Percentiles rank a stretch among this genome's conserved stretches.
phyloP scores from a whole-genome alignment of 2,797 vertebrate genomes.

The Sebastolobus alascanus region DNA sequence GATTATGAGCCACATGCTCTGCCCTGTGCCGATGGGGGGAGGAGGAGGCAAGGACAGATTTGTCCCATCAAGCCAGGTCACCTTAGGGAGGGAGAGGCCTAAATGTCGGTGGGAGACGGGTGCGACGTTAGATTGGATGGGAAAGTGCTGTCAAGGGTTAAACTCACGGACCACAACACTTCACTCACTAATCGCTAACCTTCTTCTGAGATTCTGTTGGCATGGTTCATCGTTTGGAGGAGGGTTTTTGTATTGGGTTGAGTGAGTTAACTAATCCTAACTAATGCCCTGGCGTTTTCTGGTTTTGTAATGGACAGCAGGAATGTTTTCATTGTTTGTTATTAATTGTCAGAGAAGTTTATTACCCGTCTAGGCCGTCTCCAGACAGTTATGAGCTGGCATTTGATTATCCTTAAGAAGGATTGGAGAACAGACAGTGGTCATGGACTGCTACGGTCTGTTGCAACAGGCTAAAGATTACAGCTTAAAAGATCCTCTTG shows the following conservation, averaged over 20 bases:
- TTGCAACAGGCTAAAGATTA: conserved; percentile 52
- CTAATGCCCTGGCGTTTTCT: neutral
- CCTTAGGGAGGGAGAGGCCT: conserved; percentile 37
- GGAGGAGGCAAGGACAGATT: conserved; percentile 60
- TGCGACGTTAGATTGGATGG: neutral
- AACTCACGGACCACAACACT: conserved; percentile 9
- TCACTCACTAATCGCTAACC: conserved; percentile 47
- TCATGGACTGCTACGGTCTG: conserved; percentile 42
- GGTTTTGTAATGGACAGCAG: neutral
- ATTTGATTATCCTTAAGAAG: conserved; percentile 63
- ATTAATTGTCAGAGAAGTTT: neutral
- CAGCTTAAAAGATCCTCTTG: conserved; percentile 18
- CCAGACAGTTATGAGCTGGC: conserved; percentile 65
- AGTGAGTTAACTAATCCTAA: neutral
- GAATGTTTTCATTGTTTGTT: neutral
- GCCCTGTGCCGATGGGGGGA: conserved; percentile 67
- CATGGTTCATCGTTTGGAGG: conserved; percentile 11
- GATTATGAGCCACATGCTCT: conserved; percentile 82
- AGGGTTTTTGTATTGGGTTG: conserved; percentile 22
- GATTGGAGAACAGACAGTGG: conserved; percentile 55
- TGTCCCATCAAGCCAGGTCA: conserved; percentile 61
- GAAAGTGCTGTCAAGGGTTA: conserved; percentile 18
- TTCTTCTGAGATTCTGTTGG: conserved; percentile 19
- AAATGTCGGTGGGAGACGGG: neutral
- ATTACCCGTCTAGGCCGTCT: conserved; percentile 25